These are phyloP conservation scores for Zelleria hepariella DNA, from an alignment of 2,888 invertebrate species.

Conservation along the genomic window DNA sequence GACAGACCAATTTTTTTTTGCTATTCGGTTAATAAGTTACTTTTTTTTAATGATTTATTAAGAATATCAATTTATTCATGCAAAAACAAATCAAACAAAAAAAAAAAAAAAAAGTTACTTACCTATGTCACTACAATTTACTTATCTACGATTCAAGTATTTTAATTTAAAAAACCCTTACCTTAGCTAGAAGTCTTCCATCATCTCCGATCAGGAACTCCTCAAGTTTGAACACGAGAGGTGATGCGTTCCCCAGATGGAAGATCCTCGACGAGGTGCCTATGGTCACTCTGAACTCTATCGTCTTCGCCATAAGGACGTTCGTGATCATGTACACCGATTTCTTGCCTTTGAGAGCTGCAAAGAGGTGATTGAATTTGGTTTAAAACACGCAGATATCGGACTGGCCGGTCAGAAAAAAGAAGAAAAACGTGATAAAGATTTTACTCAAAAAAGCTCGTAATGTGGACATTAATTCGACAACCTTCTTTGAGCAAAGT, in stretches of 20 bases:
- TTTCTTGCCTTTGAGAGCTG: constrained; percentile 59
- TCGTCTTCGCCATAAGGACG: constrained; percentile 64
- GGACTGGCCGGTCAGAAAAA: background rate
- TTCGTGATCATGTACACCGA: constrained; percentile 66
- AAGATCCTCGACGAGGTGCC: constrained; percentile 63
- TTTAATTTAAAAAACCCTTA: constrained; percentile 19
- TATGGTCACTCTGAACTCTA: constrained; percentile 62
- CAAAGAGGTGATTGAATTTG: constrained; percentile 18
- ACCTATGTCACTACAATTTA: background rate
- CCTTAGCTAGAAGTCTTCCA: constrained; percentile 59
- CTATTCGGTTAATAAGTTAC: too few relatives aligned
- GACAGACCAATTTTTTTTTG: too few relatives aligned
- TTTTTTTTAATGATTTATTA: too few relatives aligned
- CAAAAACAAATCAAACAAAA: too few relatives aligned
- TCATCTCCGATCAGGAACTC: constrained; percentile 58
- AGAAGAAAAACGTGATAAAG: background rate
- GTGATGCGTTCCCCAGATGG: constrained; percentile 64
- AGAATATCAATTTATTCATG: too few relatives aligned
- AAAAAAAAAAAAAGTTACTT: background rate
- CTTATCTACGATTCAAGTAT: too few relatives aligned
- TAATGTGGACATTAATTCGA: too few relatives aligned
- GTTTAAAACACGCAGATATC: background rate
- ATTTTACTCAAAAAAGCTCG: too few relatives aligned
- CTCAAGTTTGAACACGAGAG: constrained; percentile 59
- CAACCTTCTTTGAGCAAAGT: too few relatives aligned